Percentiles rank a stretch among this genome's conserved stretches.
Evolutionary conservation across 2,888 invertebrate genomes (phyloP).

Genomic region (Bruchidius siliquastri): DNA sequence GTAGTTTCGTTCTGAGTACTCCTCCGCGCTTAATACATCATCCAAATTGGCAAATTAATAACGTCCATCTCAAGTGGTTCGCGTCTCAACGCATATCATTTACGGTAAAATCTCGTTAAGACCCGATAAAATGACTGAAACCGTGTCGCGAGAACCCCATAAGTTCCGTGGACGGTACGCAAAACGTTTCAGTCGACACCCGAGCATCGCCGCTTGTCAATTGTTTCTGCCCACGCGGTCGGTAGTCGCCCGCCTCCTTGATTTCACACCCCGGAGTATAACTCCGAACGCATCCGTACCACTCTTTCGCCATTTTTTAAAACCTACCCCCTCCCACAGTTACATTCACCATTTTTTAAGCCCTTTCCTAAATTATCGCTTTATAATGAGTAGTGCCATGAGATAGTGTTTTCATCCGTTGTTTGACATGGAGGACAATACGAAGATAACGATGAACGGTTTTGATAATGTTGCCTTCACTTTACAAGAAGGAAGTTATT

Average conservation of each 20-base stretch:
- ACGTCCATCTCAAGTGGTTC: not conserved
- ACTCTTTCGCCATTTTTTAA: not conserved
- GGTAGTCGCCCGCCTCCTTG: not conserved
- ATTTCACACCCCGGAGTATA: not conserved
- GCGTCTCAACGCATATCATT: not conserved
- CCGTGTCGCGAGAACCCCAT: slow-evolving; percentile 3
- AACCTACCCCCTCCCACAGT: too few relatives aligned
- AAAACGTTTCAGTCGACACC: slow-evolving; percentile 7
- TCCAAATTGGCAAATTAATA: not conserved
- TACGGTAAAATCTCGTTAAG: slow-evolving; percentile 14
- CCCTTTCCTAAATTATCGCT: too few relatives aligned
- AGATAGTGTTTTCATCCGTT: not conserved
- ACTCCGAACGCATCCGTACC: not conserved
- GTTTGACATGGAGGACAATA: slow-evolving; percentile 30
- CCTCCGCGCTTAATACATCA: not conserved
- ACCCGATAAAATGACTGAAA: slow-evolving; percentile 10
- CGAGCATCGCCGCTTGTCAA: not conserved
- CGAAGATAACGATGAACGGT: slow-evolving; percentile 18
- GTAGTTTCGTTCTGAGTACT: too few relatives aligned
- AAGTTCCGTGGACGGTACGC: slow-evolving; percentile 4
- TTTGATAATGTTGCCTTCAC: slow-evolving; percentile 39
- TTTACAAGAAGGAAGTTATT: slow-evolving; percentile 33
- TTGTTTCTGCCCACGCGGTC: not conserved
- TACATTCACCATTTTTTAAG: too few relatives aligned
- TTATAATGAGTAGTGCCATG: not conserved